Conservation (phyloP, 2,113 vertebrate genomes). For the Microtus oregoni region DNA sequence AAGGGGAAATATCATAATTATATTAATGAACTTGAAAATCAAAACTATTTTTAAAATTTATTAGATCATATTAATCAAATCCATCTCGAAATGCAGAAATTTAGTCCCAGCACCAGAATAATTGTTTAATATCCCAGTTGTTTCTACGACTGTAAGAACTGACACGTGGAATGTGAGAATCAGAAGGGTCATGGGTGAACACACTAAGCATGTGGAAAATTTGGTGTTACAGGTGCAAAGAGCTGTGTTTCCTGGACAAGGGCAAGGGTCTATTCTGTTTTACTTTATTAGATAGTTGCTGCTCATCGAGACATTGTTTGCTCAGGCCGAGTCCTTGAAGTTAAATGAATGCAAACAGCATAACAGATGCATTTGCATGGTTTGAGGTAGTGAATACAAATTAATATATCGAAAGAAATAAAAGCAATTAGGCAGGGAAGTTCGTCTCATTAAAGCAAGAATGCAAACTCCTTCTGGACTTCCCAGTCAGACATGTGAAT, state of each 20-base stretch:
- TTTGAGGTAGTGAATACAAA: conserved; percentile 11
- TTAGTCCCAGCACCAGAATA: not conserved
- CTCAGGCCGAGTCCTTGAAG: not conserved
- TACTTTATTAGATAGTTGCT: conserved; percentile 46
- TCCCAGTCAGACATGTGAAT: not conserved
- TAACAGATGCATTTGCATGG: conserved; percentile 39
- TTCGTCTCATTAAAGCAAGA: conserved; percentile 38
- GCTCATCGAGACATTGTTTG: conserved; percentile 3
- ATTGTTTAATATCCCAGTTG: not conserved
- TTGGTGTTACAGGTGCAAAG: not conserved
- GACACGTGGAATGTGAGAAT: not conserved
- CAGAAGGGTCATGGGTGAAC: not conserved
- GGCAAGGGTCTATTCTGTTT: not conserved
- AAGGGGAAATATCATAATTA: not conserved
- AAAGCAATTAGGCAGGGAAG: conserved; percentile 36
- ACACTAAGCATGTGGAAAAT: not conserved
- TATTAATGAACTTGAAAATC: not conserved
- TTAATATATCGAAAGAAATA: conserved; percentile 42
- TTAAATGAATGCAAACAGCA: conserved; percentile 40
- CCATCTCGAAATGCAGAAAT: not conserved
- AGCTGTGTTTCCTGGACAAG: not conserved
- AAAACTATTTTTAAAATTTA: not conserved
- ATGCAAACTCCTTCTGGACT: not conserved
- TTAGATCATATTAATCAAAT: not conserved
- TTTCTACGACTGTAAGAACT: not conserved